Base-by-base conservation (phyloP, 1,140 invertebrate genomes). In the Hyposmocoma kahamanoa region DNA sequence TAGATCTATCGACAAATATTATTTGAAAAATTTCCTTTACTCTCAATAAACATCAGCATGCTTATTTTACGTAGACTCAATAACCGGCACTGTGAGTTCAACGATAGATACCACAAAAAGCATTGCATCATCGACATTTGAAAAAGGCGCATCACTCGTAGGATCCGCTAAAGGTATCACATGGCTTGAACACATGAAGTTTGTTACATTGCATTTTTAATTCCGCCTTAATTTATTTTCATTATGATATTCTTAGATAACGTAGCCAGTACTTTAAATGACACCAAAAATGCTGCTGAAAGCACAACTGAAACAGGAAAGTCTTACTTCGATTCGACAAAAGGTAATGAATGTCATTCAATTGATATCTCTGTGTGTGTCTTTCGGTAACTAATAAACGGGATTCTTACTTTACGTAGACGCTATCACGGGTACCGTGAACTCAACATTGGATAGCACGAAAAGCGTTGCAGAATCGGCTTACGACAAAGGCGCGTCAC, bases 261-360 rank as follows among this genome's bases (percentile, higher is more conserved):
- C 19, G 60, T 80, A 49, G 55, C 62, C 38, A 65, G 38, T 39
- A 65, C 66, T 22, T 50, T 75, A 64, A 64, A 72, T 45, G 59
- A 56, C 3, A 69, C 70, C n/a, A 63, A 73, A 59, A 72, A 60
- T 54, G 47, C 59, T 10, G 62, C 69, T 19, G 45, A 62, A 24
- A 58, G 38, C 13, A 61, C 67, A 24, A 21, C 67, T 36, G 67
- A 70, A 6, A 56, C 62, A n/a, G 58, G 60, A 24, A 72, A 67
- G 50, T 48, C 51, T 6, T 70, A 66, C 22, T 62, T 61, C 5
- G 32, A 41, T 26, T 49, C 48, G 28, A 67, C 72, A 20, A 81
- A 77, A 77, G 74, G 74, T 74, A 26, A 24, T n/a, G n/a, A n/a
- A n/a, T n/a, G n/a, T n/a, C n/a, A n/a, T n/a, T n/a, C n/a, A n/a